phyloP scores from a whole-genome alignment of 2,888 invertebrate species.

The Laothoe populi region DNA sequence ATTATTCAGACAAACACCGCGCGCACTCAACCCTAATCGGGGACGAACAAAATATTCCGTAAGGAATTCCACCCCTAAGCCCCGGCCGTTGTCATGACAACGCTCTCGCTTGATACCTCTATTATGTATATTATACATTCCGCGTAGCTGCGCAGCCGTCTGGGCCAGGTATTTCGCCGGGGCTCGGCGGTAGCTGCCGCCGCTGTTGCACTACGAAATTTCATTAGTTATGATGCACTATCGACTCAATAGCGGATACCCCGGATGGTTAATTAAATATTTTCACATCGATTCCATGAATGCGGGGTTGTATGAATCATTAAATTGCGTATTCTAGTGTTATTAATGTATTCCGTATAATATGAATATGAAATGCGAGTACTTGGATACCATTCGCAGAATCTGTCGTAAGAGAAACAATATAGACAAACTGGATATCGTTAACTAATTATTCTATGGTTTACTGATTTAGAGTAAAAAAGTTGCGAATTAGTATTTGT shows the following conservation, averaged over 20 bases:
- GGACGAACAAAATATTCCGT: slow-evolving; percentile 3
- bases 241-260: slow-evolving; percentile 11
- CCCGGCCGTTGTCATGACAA: slow-evolving; percentile 17
- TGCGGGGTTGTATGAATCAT: slow-evolving; percentile 8
- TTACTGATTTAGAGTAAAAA: no score
- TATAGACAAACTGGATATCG: no score
- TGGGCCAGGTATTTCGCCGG: slow-evolving; percentile 19
- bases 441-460: no score
- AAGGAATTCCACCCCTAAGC: neutral
- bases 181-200: neutral
- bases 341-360: neutral
- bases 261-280: slow-evolving; percentile 18
- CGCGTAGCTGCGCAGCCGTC: slow-evolving; percentile 13
- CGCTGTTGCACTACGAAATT: slow-evolving; percentile 4
- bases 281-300: slow-evolving; percentile 9
- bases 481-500: no score
- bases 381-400: neutral
- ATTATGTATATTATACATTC: slow-evolving; percentile 18
- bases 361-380: neutral
- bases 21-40: slow-evolving; percentile 1
- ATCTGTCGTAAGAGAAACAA: no score
- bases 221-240: neutral
- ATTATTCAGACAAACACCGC: neutral
- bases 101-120: slow-evolving; percentile 7
- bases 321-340: neutral